Evolutionary conservation across 2,888 invertebrate genomes (phyloP).

Genomic region (Drosophila paracracens): DNA sequence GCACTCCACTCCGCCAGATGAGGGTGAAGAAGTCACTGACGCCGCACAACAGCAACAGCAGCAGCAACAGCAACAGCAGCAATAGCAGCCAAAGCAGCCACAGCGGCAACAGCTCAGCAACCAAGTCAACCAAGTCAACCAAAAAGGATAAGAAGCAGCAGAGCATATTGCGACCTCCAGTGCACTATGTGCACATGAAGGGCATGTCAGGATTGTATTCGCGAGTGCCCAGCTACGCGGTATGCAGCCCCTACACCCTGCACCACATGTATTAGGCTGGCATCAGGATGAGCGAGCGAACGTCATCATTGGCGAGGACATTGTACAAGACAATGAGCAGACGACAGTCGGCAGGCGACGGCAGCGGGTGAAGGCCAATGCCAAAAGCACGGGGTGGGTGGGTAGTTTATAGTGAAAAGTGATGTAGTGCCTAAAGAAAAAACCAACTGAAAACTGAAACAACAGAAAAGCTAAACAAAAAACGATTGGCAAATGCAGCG

Average conservation of each 20-base stretch:
- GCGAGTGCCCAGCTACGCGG: slow-evolving; percentile 89
- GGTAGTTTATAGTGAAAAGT: slow-evolving; percentile 69
- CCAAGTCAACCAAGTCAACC: slow-evolving; percentile 56
- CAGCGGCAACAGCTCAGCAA: slow-evolving; percentile 47
- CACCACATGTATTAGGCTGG: slow-evolving; percentile 76
- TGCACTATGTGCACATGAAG: slow-evolving; percentile 91
- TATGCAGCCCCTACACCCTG: slow-evolving; percentile 82
- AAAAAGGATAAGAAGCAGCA: slow-evolving; percentile 86
- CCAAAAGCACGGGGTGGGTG: slow-evolving; percentile 25
- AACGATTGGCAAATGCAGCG: slow-evolving; percentile 3
- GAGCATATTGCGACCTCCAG: slow-evolving; percentile 91
- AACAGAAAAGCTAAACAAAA: slow-evolving; percentile 16
- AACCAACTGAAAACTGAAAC: slow-evolving; percentile 13
- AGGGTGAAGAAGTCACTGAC: slow-evolving; percentile 56
- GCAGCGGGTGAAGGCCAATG: slow-evolving; percentile 36
- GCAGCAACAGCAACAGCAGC: slow-evolving; percentile 39
- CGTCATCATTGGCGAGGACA: slow-evolving; percentile 16
- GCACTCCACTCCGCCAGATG: slow-evolving; percentile 82
- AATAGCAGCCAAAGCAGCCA: slow-evolving; percentile 86
- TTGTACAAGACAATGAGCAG: slow-evolving; percentile 30
- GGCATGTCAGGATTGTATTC: slow-evolving; percentile 93
- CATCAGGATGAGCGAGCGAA: not conserved
- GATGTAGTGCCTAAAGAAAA: slow-evolving; percentile 77
- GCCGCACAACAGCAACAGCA: slow-evolving; percentile 59
- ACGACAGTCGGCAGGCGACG: not conserved